Evolutionary conservation across 2,113 vertebrate genomes (phyloP), one percentile per base, ranked within the genome.

Genomic region (Mus spicilegus): DNA sequence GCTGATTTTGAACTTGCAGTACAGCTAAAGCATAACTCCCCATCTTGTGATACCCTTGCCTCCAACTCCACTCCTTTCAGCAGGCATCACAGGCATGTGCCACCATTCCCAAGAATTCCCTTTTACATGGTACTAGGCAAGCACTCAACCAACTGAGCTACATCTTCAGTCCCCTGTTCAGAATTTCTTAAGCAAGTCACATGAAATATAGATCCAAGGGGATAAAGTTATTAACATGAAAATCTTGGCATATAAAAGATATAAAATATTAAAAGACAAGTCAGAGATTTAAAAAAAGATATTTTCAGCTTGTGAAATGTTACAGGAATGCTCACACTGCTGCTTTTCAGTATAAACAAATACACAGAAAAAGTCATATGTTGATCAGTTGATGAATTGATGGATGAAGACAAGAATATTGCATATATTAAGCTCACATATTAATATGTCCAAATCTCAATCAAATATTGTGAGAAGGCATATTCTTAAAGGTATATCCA

Each of bases 391-490:
- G 30, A n/a, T 94, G 20, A 80, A 30, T 88, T 93, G 26, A 61
- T 89, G 56, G 14, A 19, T 69, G 89, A 65, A 73, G 73, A 36
- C 36, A 76, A 9, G 70, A 72, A 77, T 73, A 84, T 14, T 93
- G 36, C 13, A 42, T 26, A 87, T 20, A 58, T 39, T 49, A 56
- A 63, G 84, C 22, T 85, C 65, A 84, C 56, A 82, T 76, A 14
- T 95, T 95, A 73, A 90, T 80, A 30, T 56, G 72, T n/a, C 6
- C 89, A 96, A 87, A 72, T 95, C 58, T 56, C 69, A 49, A 20
- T 91, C 20, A 91, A 61, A 89, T 33, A 84, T 39, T 91, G 39
- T 93, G 78, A 63, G 87, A 95, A 86, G 39, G 7, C 58, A 51
- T 56, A 24, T 91, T 16, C 24, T 54, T 86, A 89, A 89, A 89